Percentiles rank a stretch among this genome's conserved stretches.
Evolutionary conservation across 2,888 invertebrate genomes (phyloP).

Genomic region (Cantharis nigra): DNA sequence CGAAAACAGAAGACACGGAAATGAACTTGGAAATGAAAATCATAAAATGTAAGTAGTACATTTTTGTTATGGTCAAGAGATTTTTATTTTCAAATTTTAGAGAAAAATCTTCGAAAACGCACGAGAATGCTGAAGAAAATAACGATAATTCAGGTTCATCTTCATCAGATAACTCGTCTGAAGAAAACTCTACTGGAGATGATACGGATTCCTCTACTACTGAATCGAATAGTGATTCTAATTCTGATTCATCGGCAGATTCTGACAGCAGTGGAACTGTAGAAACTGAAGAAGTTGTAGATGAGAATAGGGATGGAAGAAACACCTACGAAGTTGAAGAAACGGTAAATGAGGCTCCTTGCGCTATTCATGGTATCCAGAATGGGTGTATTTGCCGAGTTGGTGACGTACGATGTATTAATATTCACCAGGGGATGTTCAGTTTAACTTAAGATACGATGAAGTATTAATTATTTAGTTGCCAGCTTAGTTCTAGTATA

Average conservation of each 20-base stretch:
- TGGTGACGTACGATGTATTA: conserved; percentile 5
- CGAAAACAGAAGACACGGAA: too few species aligned
- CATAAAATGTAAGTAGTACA: background rate
- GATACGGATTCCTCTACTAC: too few species aligned
- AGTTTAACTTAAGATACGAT: background rate
- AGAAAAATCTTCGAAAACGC: background rate
- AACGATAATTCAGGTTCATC: too few species aligned
- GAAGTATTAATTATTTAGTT: background rate
- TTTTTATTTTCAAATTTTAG: background rate
- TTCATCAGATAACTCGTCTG: too few species aligned
- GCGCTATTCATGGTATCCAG: conserved; percentile 5
- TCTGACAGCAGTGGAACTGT: too few species aligned
- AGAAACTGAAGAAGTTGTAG: too few species aligned
- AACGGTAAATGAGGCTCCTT: background rate
- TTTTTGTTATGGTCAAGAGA: background rate
- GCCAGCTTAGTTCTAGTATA: background rate
- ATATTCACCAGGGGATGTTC: background rate
- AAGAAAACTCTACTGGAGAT: too few species aligned
- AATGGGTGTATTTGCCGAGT: conserved; percentile 18
- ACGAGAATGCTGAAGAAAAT: background rate
- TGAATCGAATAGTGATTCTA: background rate
- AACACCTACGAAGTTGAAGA: too few species aligned
- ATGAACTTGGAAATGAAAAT: background rate
- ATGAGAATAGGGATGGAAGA: too few species aligned
- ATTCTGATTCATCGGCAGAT: background rate